phyloP scores from a whole-genome alignment of 2,797 vertebrate genomes.

The Lacerta agilis region DNA sequence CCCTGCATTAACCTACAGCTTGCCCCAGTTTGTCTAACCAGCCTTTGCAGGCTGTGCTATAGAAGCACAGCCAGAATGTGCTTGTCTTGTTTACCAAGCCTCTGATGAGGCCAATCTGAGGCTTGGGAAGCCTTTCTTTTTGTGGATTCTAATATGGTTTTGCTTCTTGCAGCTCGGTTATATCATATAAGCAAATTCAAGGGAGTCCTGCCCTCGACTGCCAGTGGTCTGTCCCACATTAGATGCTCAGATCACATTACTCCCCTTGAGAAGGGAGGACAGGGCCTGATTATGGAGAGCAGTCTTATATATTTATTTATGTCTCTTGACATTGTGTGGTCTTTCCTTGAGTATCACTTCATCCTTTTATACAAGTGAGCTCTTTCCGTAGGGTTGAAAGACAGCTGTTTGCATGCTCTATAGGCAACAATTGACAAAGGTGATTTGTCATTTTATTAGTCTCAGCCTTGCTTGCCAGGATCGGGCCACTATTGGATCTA shows the following conservation, averaged over 20 bases:
- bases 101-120: neutral
- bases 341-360: constrained; percentile 9
- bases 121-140: neutral
- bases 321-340: constrained; percentile 6
- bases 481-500: neutral
- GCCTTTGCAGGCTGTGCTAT: neutral
- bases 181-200: constrained; percentile 9
- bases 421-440: neutral
- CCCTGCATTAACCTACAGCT: neutral
- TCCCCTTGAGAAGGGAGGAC: neutral
- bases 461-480: neutral
- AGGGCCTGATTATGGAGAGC: neutral
- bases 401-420: neutral
- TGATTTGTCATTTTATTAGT: neutral
- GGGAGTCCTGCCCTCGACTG: neutral
- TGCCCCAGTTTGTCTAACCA: neutral
- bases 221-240: constrained; percentile 15
- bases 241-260: constrained; percentile 1
- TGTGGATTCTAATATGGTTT: constrained; percentile 18
- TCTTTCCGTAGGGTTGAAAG: neutral
- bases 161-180: constrained; percentile 15
- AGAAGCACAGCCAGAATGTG: neutral
- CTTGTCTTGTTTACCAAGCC: neutral
- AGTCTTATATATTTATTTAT: neutral
- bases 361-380: neutral